A percentile compares a stretch with the other conserved stretches of the same genome.
phyloP scores from a whole-genome alignment of 2,888 invertebrate genomes.

The Hydroisotoma schaefferi region DNA sequence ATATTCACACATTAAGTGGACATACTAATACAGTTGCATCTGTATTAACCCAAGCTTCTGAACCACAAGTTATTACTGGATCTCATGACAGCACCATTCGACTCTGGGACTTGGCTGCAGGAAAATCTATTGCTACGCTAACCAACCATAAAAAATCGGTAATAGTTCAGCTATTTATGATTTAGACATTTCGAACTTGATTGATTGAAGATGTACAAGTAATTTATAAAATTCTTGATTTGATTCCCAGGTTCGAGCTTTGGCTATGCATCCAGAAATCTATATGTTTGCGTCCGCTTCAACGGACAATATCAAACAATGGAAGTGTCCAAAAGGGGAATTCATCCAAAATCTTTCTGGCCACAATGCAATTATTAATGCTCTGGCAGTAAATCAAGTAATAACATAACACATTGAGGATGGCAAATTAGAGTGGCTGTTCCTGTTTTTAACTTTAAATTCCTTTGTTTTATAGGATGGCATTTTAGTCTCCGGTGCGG shows the following conservation, averaged over 20 bases:
- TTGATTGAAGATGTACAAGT: too few relatives aligned
- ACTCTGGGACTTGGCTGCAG: conserved; percentile 96
- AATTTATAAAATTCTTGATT: conserved; percentile 10
- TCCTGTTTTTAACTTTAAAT: background rate
- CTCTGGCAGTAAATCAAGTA: conserved; percentile 81
- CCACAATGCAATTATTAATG: conserved; percentile 96
- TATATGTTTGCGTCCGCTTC: conserved; percentile 97
- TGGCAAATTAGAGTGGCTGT: background rate
- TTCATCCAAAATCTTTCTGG: conserved; percentile 96
- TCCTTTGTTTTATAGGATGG: conserved; percentile 62
- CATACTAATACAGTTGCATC: conserved; percentile 97
- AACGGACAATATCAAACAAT: conserved; percentile 98
- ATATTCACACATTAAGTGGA: conserved; percentile 91
- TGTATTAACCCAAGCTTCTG: conserved; percentile 85
- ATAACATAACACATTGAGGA: background rate
- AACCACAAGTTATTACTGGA: conserved; percentile 91
- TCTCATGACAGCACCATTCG: conserved; percentile 96
- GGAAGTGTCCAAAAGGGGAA: conserved; percentile 96
- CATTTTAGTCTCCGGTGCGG: conserved; percentile 94
- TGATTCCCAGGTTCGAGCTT: conserved; percentile 55
- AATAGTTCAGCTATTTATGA: background rate
- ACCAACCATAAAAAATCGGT: conserved; percentile 95
- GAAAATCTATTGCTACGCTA: conserved; percentile 86
- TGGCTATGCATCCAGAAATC: conserved; percentile 59
- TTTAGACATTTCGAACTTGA: background rate